Conservation (phyloP, 2,113 vertebrate genomes). For the Microtus richardsoni region DNA sequence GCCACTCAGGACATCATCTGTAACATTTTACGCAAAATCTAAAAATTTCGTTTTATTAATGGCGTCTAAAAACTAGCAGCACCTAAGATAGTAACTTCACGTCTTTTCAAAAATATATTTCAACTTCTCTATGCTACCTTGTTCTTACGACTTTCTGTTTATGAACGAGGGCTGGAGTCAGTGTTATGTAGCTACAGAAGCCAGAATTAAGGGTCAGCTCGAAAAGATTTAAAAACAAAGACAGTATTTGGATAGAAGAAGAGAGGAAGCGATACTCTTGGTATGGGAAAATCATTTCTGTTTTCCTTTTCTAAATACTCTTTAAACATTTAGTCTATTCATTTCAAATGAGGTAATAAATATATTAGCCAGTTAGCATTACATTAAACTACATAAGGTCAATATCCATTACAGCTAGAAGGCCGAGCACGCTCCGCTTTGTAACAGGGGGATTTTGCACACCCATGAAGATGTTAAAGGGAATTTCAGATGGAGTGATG, state of each 20-base stretch:
- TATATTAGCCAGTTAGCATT: constrained; percentile 56
- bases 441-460: constrained; percentile 39
- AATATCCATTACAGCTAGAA: constrained; percentile 58
- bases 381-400: constrained; percentile 48
- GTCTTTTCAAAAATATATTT: neutral
- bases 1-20: neutral
- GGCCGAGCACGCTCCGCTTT: constrained; percentile 45
- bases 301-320: constrained; percentile 33
- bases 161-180: neutral
- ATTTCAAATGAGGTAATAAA: constrained; percentile 61
- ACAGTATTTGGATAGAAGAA: neutral
- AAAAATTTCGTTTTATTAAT: constrained; percentile 32
- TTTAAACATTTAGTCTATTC: constrained; percentile 18
- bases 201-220: neutral
- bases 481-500: constrained; percentile 47
- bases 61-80: neutral
- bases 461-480: neutral
- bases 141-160: neutral
- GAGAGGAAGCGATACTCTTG: neutral
- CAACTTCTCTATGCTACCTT: neutral
- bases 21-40: neutral
- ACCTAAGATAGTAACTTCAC: neutral
- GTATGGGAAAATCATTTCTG: constrained; percentile 27
- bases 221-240: constrained; percentile 20
- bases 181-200: neutral